Conservation (phyloP, 2,113 vertebrate genomes). For the Jacana jacana region DNA sequence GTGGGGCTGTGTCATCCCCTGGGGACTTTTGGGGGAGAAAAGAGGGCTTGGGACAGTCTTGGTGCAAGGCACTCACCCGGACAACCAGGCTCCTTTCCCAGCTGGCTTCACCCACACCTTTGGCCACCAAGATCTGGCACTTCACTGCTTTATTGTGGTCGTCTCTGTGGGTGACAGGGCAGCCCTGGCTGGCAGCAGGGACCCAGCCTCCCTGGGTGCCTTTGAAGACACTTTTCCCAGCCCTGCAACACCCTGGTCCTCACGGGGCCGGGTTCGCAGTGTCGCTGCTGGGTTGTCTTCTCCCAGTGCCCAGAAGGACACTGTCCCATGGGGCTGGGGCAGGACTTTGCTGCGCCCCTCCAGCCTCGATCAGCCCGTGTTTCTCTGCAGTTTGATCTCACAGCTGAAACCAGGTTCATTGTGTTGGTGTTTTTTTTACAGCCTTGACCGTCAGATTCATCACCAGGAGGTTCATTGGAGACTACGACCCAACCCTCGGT, state of each 20-base stretch:
- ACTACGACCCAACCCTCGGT: constrained; percentile 83
- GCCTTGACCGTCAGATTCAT: constrained; percentile 80
- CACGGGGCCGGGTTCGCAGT: not conserved
- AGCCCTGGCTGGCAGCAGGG: not conserved
- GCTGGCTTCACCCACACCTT: not conserved
- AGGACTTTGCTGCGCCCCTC: not conserved
- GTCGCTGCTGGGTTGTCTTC: not conserved
- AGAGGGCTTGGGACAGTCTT: not conserved
- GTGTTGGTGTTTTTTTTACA: not conserved
- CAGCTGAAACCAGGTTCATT: fast-evolving
- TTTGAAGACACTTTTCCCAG: not conserved
- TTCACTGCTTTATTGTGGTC: not conserved
- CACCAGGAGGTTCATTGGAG: constrained; percentile 82
- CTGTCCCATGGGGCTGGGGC: fast-evolving
- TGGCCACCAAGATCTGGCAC: not conserved
- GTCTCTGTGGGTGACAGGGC: not conserved
- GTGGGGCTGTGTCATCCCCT: fast-evolving
- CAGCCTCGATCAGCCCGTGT: fast-evolving
- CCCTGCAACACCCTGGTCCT: not conserved
- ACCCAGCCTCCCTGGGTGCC: not conserved
- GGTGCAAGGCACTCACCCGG: not conserved
- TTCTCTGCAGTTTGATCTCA: not conserved
- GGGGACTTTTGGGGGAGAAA: not conserved
- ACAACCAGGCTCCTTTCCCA: not conserved
- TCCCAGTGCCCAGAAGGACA: not conserved